Evolutionary conservation across 2,113 vertebrate species (phyloP).

Genomic region (Ctenodactylus gundi): DNA sequence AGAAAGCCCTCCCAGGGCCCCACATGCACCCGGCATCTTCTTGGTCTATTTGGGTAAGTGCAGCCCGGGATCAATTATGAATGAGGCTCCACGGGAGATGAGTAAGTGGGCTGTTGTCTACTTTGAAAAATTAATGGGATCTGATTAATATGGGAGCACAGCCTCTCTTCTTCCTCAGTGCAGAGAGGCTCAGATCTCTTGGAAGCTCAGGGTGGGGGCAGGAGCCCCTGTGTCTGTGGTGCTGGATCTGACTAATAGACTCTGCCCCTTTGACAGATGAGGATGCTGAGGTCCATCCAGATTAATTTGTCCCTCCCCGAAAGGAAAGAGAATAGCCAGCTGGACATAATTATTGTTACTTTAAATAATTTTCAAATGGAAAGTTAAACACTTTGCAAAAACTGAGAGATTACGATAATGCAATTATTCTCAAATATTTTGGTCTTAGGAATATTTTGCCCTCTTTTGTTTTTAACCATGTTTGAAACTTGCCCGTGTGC

Average conservation of each 20-base stretch:
- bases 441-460: background rate
- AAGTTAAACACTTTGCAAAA: background rate
- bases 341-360: background rate
- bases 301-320: background rate
- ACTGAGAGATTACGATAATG: background rate
- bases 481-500: too few relatives aligned
- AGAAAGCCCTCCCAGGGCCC: slow-evolving; percentile 3
- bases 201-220: background rate
- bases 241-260: background rate
- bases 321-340: background rate
- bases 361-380: background rate
- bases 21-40: background rate
- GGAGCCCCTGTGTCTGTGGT: background rate
- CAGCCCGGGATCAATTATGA: slow-evolving; percentile 73
- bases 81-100: slow-evolving; percentile 59
- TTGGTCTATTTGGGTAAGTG: slow-evolving; percentile 67
- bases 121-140: slow-evolving; percentile 78
- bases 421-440: background rate
- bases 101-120: slow-evolving; percentile 74
- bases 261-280: background rate
- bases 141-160: slow-evolving; percentile 65
- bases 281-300: background rate
- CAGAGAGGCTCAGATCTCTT: background rate
- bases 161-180: background rate
- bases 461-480: too few relatives aligned